Base-by-base conservation (phyloP, 2,888 invertebrate genomes). In the Cataglyphis livida region DNA sequence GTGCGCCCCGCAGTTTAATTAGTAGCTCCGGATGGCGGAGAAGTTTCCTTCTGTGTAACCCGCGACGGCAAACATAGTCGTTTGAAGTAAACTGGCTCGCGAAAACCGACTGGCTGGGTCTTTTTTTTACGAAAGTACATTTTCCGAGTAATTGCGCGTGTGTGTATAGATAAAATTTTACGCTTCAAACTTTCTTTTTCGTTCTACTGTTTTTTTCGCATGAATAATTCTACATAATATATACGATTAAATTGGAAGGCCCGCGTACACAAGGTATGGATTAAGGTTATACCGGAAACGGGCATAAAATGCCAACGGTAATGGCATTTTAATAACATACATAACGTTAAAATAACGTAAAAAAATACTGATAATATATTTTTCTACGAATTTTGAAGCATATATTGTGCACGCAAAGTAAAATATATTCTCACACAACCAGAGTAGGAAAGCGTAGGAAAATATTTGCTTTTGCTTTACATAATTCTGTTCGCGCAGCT, bases 1-100 rank as follows among this genome's bases (percentile, higher is more conserved):
- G 74, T 74, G 79, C 35, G 65, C 32, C 44, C 51, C 61, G 35
- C 66, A 83, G 65, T 66, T 83, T 68, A 68, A 83, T 83, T 68
- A 82, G 83, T 83, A 82, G 48, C 51, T 83, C 9, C 59, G 59
- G 54, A 70, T 61, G n/a, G 35, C 59, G 35, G 59, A n/a, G 48
- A 61, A 79, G 74, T 74, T 79, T 66, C 44, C 44, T 68, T 59
- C 59, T 61, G 59, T 59, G 75, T 79, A 61, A 61, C 59, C 25
- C 25, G 44, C 59, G 44, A 21, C 71, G 32, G 59, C 44, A 79
- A 79, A 61, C 74, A 74, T 28, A 35, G 59, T 71, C 25, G 59
- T 79, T 71, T 73, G 74, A 71, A 35, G 74, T 74, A 74, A 71
- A 79, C 35, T 59, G 15, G 54, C 38, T 66, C n/a, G 68, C 25